These are phyloP conservation scores for Coracias cyanogaster DNA, from an alignment of 2,797 vertebrate genomes.

Conservation along the genomic window DNA sequence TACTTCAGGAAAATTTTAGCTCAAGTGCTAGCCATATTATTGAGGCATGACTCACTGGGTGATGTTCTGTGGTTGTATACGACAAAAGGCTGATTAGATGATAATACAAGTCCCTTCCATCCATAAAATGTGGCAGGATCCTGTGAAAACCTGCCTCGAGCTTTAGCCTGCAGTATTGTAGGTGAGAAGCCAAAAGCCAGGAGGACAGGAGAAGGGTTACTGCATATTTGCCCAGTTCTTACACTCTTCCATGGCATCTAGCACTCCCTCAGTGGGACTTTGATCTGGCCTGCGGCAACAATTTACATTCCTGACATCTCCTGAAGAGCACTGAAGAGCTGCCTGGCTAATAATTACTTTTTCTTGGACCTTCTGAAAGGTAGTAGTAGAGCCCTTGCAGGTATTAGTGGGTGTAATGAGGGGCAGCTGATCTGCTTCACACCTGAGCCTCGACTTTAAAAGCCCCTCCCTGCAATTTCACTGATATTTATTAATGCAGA, in stretches of 20 bases:
- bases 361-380: not conserved
- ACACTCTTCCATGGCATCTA: not conserved
- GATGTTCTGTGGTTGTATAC: not conserved
- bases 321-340: not conserved
- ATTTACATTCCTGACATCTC: not conserved
- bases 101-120: not conserved
- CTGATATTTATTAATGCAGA: not conserved
- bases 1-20: not conserved
- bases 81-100: not conserved
- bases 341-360: constrained; percentile 17
- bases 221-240: not conserved
- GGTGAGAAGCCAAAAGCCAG: not conserved
- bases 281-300: not conserved
- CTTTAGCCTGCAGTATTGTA: not conserved
- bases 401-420: not conserved
- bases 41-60: not conserved
- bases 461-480: constrained; percentile 9
- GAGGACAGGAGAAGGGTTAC: not conserved
- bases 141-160: not conserved
- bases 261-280: not conserved
- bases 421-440: not conserved
- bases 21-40: not conserved
- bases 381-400: not conserved
- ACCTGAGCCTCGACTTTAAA: not conserved
- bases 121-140: not conserved